Base-by-base conservation (phyloP, 2,113 vertebrate species). In the Chunga burmeisteri region DNA sequence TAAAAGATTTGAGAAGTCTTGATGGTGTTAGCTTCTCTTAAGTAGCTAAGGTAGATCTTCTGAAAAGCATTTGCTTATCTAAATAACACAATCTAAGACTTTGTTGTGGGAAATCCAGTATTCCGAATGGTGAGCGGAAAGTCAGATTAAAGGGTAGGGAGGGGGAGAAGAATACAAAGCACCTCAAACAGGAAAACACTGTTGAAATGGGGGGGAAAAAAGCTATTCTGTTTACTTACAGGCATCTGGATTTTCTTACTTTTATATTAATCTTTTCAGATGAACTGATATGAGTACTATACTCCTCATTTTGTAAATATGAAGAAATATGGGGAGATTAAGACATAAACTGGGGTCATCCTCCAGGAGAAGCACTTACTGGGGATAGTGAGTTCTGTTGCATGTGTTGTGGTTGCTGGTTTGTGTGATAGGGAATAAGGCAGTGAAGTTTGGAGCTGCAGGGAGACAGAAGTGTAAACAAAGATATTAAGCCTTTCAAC, bases 101-200 rank as follows among this genome's bases (percentile, higher is more conserved):
- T 82, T 32, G 4, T 50, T 36, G 16, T 21, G 10, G n/a, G 5
- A 92, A 49, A 15, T 53, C 15, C 29, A 18, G 22, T 65, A 36
- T 81, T 84, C 26, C 21, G 56, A 74, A 67, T 46, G 34, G 44
- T n/a, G 56, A 67, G 62, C 26, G 73, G 25, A 73, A 74, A 78
- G 11, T 11, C 4, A 2, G 9, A 26, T 56, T 61, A 26, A 61
- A 30, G 26, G 4, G 7, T 21, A 2, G 14, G 2, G 23, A 13
- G 4, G 4, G 3, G 20, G 23, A 6, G 5, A 78, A 6, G 5
- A 78, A 56, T 30, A 66, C 9, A 74, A 15, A 81, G 5, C 16
- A 71, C 32, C 27, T 85, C 70, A 78, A 58, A 71, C 11, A 81
- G 9, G 27, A 93, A 34, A 66, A 66, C 11, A 12, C 9, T 44